Base-by-base conservation (phyloP, 2,888 invertebrate genomes). In the Noctua fimbriata region DNA sequence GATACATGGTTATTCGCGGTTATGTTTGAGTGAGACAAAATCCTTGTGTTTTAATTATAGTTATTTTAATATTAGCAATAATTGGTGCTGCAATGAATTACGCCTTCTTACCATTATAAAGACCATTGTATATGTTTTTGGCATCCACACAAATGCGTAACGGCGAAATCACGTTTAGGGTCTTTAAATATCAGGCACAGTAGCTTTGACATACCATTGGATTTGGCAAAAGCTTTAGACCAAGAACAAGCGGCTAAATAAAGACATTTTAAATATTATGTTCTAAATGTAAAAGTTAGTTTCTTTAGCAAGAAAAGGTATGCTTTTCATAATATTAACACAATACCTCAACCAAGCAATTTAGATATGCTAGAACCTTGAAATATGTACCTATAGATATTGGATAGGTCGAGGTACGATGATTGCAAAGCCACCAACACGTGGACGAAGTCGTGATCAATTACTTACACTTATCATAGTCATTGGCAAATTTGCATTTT, bases 391-490 rank as follows among this genome's bases (percentile, higher is more conserved):
- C 58, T 60, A n/a, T n/a, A 16, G 24, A 63, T 28, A 79, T 41
- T n/a, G 24, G 24, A 28, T 60, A 69, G 55, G 44, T 74, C 55
- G 28, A 55, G 24, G 65, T 58, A 71, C 49, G 1, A 58, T 69
- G 52, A 81, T 49, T 58, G 24, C 69, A 84, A 65, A 81, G 47
- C 55, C 55, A 49, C 21, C 41, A 58, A 28, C 79, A 70, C 69
- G 65, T 84, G 79, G 58, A 41, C 18, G 55, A 55, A 79, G 12
- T 58, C 79, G 79, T 66, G 69, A 58, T 49, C 69, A 66, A 84
- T 69, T 55, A 78, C 55, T 36, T 36, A n/a, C 6, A 36, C 14
- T 73, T 78, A 83, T 55, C 52, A 55, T 83, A 65, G 49, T 58
- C 2, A 52, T 66, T 44, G 44, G 32, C 3, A 58, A 28, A 69